Evolutionary conservation across 2,888 invertebrate species (phyloP).

Genomic region (Podotricha telesiphe): DNA sequence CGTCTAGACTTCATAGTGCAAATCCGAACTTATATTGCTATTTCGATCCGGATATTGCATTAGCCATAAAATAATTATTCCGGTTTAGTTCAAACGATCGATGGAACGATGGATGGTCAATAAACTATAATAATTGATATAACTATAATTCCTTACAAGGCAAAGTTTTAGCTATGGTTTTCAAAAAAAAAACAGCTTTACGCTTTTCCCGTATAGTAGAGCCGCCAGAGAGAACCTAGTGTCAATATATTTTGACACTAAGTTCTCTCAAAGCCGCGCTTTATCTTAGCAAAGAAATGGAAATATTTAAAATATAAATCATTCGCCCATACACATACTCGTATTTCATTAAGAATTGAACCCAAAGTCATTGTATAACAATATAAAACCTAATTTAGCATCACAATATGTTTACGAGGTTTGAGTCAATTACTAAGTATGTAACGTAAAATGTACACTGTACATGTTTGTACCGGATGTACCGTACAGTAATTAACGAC

Average conservation of each 20-base stretch:
- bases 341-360: too few relatives aligned
- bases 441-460: too few relatives aligned
- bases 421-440: too few relatives aligned
- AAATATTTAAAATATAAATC: too few relatives aligned
- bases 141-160: neutral
- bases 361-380: too few relatives aligned
- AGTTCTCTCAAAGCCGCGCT: neutral
- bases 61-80: slow-evolving; percentile 6
- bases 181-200: too few relatives aligned
- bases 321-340: too few relatives aligned
- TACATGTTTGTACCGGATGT: slow-evolving; percentile 23
- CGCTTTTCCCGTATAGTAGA: too few relatives aligned
- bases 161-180: neutral
- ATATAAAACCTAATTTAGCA: too few relatives aligned
- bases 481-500: slow-evolving; percentile 10
- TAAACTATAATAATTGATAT: slow-evolving; percentile 6
- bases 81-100: slow-evolving; percentile 1
- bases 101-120: too few relatives aligned
- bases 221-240: neutral
- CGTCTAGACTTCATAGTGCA: neutral
- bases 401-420: too few relatives aligned
- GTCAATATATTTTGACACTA: neutral
- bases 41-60: slow-evolving; percentile 4
- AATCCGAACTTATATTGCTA: neutral
- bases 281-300: too few relatives aligned